These are phyloP conservation scores for Emberiza fucata DNA, from an alignment of 2,113 vertebrate species.

Conservation along the genomic window DNA sequence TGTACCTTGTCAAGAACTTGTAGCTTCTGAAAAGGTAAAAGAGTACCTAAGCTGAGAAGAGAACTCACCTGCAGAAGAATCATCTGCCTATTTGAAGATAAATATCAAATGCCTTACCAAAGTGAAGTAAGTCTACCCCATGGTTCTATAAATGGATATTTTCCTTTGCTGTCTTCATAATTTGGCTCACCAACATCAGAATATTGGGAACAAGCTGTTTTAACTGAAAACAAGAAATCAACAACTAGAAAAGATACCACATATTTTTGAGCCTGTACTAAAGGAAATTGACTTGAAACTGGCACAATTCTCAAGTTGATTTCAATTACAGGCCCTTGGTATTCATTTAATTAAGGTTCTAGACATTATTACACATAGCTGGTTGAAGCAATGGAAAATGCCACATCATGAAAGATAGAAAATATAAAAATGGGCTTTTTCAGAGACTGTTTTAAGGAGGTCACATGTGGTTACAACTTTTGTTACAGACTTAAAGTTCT, in stretches of 20 bases:
- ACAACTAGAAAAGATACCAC: neutral
- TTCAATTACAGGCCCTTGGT: neutral
- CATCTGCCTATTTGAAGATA: neutral
- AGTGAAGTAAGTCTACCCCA: neutral
- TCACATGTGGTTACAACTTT: neutral
- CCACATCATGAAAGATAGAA: neutral
- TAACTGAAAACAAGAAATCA: neutral
- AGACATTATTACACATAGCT: neutral
- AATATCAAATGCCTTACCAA: neutral
- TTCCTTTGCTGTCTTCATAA: neutral
- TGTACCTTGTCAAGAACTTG: neutral
- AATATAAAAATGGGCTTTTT: neutral
- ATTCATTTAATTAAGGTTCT: neutral
- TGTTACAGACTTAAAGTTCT: neutral
- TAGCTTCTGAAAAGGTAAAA: neutral
- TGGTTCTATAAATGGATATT: neutral
- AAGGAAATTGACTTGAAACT: neutral
- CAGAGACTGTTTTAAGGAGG: neutral
- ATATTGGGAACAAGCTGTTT: neutral
- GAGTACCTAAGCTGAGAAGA: neutral
- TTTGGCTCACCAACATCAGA: neutral
- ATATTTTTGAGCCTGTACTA: neutral
- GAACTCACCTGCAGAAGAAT: neutral
- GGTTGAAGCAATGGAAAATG: neutral
- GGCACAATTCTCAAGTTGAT: neutral